Percentiles rank a stretch among this genome's conserved stretches.
Evolutionary conservation across 92 coral and sea anemone genomes (phyloP).

Genomic region (Parazoanthus swiftii): DNA sequence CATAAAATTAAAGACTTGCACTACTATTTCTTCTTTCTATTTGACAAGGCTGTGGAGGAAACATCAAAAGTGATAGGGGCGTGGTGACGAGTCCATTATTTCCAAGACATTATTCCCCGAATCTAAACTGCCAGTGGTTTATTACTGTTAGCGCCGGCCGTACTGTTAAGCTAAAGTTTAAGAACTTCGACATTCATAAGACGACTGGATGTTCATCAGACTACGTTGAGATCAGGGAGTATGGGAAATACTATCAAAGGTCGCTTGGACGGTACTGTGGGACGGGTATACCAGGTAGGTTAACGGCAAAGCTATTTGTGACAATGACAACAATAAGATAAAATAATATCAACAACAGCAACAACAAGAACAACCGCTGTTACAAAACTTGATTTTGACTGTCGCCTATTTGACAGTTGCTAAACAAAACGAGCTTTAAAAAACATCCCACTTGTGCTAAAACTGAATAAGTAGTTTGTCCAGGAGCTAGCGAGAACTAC

Average conservation of each 20-base stretch:
- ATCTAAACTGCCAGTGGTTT: conserved; percentile 77
- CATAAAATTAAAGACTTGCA: not conserved
- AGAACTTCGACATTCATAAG: conserved; percentile 57
- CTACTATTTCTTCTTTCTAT: not conserved
- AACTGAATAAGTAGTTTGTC: too few relatives aligned
- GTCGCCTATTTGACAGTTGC: too few relatives aligned
- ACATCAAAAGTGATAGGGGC: conserved; percentile 56
- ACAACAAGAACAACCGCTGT: too few relatives aligned
- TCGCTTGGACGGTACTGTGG: conserved; percentile 88
- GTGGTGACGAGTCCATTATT: conserved; percentile 69
- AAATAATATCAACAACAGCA: not conserved
- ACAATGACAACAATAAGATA: too few relatives aligned
- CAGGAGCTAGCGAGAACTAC: too few relatives aligned
- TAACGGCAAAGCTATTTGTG: not conserved
- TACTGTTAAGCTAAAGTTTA: conserved; percentile 64
- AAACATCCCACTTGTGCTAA: too few relatives aligned
- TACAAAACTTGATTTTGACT: too few relatives aligned
- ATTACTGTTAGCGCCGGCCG: conserved; percentile 64
- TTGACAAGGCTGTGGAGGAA: conserved; percentile 68
- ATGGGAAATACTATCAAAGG: conserved; percentile 55
- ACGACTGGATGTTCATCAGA: conserved; percentile 67
- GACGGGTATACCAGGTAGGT: conserved; percentile 61
- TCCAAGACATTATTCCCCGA: conserved; percentile 59
- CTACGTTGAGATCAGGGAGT: conserved; percentile 73
- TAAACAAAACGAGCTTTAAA: too few relatives aligned